A percentile compares a stretch with the other conserved stretches of the same genome.
Evolutionary conservation across 2,888 invertebrate species (phyloP).

Genomic region (Drosophila demipolita): DNA sequence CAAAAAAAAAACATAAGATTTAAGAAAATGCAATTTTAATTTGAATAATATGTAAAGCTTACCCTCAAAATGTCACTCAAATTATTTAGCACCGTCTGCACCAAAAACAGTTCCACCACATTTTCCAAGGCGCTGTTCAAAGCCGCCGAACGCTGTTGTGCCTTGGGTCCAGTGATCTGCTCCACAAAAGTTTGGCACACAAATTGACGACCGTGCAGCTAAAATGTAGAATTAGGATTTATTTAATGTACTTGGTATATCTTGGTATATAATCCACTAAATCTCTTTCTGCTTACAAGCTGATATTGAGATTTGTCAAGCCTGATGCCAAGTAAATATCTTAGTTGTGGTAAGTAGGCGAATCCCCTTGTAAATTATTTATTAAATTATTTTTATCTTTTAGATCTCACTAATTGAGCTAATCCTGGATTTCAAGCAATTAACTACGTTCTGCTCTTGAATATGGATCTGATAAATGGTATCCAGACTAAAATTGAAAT

Average conservation of each 20-base stretch:
- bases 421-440: neutral
- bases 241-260: neutral
- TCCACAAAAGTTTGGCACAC: slow-evolving; percentile 89
- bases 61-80: slow-evolving; percentile 93
- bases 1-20: too few species aligned
- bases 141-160: slow-evolving; percentile 86
- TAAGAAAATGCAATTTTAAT: neutral
- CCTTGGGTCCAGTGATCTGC: slow-evolving; percentile 86
- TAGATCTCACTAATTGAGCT: neutral
- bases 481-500: neutral
- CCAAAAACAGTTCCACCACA: slow-evolving; percentile 91
- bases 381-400: neutral
- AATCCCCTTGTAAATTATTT: neutral
- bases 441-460: neutral
- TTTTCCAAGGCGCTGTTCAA: slow-evolving; percentile 89
- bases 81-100: slow-evolving; percentile 90
- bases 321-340: neutral
- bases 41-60: slow-evolving; percentile 43
- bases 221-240: slow-evolving; percentile 44
- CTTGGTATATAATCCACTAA: neutral
- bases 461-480: neutral
- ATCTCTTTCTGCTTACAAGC: too few species aligned
- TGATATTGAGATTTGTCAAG: neutral
- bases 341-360: neutral
- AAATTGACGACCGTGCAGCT: slow-evolving; percentile 94